Conservation (phyloP, 2,113 vertebrate genomes). For the Leptobrachium leishanense region DNA sequence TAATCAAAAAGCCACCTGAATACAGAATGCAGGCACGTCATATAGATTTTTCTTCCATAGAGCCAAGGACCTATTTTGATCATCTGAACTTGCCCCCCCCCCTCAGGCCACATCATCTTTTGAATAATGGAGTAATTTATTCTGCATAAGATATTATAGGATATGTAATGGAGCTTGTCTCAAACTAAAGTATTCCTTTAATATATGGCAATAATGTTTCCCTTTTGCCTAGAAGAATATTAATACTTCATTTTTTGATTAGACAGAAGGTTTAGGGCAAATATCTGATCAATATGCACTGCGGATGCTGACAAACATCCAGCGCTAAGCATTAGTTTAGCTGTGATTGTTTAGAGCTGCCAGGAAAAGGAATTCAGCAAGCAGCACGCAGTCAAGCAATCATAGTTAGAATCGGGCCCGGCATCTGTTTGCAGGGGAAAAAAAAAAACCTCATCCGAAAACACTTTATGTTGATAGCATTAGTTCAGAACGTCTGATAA, state of each 20-base stretch:
- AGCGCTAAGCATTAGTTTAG: conserved; percentile 24
- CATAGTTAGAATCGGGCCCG: conserved; percentile 18
- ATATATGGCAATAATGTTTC: conserved; percentile 44
- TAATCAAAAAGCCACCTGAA: conserved; percentile 57
- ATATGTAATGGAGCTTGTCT: conserved; percentile 45
- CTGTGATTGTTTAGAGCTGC: conserved; percentile 36
- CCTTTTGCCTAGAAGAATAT: conserved; percentile 43
- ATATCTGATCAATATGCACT: conserved; percentile 46
- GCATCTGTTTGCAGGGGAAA: conserved; percentile 29
- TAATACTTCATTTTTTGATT: conserved; percentile 46
- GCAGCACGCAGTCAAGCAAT: conserved; percentile 24
- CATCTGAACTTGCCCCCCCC: conserved; percentile 26
- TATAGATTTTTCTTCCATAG: conserved; percentile 39
- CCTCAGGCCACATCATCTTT: conserved; percentile 43
- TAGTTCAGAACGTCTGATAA: conserved; percentile 11
- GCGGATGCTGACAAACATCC: conserved; percentile 36
- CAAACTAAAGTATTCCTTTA: conserved; percentile 39
- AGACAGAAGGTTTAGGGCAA: conserved; percentile 44
- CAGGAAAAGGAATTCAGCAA: conserved; percentile 34
- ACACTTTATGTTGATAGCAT: conserved; percentile 2
- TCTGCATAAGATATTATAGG: conserved; percentile 47
- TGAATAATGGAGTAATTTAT: conserved; percentile 49
- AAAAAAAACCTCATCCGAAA: conserved; percentile 6
- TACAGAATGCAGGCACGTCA: conserved; percentile 13
- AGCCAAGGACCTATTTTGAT: conserved; percentile 34